These are phyloP conservation scores for Oscheius sp. DNA, from an alignment of 1,140 invertebrate species.

Conservation along the genomic window DNA sequence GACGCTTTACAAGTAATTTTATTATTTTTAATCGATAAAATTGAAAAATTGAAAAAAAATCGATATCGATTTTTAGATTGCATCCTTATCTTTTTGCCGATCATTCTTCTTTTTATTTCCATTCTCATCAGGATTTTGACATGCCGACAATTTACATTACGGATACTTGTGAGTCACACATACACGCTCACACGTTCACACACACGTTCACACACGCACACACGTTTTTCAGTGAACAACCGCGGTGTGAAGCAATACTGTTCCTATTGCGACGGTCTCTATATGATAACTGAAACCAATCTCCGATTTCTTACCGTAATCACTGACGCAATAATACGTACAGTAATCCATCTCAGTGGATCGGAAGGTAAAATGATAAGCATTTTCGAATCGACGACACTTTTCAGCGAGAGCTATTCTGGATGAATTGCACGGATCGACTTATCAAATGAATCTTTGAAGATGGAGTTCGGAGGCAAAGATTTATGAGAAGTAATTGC, in stretches of 20 bases:
- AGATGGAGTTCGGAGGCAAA: no score
- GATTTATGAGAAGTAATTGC: neutral
- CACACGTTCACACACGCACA: neutral
- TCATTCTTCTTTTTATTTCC: constrained; percentile 32
- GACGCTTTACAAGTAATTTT: constrained; percentile 23
- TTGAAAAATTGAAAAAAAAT: neutral
- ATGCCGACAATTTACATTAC: constrained; percentile 27
- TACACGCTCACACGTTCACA: no score
- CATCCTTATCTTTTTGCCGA: constrained; percentile 27
- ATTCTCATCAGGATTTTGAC: constrained; percentile 26
- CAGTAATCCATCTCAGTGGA: constrained; percentile 20
- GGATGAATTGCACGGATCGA: neutral
- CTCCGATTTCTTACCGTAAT: constrained; percentile 20
- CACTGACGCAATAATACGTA: constrained; percentile 23
- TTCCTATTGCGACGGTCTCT: constrained; percentile 30
- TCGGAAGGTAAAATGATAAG: neutral
- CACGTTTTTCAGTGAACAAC: constrained; percentile 11
- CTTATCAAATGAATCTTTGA: neutral
- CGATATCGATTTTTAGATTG: constrained; percentile 3
- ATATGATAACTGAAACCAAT: constrained; percentile 32
- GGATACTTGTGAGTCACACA: constrained; percentile 22
- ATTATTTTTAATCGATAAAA: neutral
- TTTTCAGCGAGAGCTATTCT: neutral
- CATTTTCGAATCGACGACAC: neutral
- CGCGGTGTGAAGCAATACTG: constrained; percentile 32